A percentile compares a stretch with the other conserved stretches of the same genome.
Evolutionary conservation across 2,113 vertebrate genomes (phyloP).

Genomic region (Microcebus griseorufus): DNA sequence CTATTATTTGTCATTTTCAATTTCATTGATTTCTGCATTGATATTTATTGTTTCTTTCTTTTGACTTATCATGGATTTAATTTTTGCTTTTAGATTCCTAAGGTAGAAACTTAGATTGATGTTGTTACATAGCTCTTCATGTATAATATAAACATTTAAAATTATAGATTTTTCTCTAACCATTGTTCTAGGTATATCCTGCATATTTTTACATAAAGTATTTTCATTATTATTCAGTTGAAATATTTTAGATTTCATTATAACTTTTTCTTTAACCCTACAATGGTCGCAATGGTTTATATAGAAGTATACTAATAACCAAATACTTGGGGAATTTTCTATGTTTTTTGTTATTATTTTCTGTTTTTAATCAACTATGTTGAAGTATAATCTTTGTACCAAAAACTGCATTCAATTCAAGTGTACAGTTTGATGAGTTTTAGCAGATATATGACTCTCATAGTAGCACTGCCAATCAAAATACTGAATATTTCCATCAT

Average conservation of each 20-base stretch:
- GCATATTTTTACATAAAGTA: neutral
- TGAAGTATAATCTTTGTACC: neutral
- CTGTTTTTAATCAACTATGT: neutral
- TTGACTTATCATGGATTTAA: neutral
- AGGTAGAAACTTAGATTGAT: neutral
- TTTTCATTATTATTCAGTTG: neutral
- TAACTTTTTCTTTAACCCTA: neutral
- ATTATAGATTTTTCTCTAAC: neutral
- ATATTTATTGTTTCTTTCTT: neutral
- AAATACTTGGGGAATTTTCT: neutral
- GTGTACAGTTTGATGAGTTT: neutral
- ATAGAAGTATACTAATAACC: neutral
- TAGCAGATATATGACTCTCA: neutral
- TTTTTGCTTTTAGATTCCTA: neutral
- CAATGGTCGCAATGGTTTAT: neutral
- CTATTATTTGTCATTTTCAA: neutral
- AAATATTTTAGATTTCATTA: conserved; percentile 13
- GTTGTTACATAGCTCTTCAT: neutral
- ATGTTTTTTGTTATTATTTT: neutral
- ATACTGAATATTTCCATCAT: neutral
- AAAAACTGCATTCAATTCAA: neutral
- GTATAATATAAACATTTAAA: neutral
- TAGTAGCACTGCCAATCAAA: neutral
- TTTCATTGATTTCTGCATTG: neutral
- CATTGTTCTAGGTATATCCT: neutral